A percentile compares a stretch with the other conserved stretches of the same genome.
Evolutionary conservation across 37 sponge, comb jelly and placozoan species (phyloP).

Genomic region (Hexactinellida sp.): DNA sequence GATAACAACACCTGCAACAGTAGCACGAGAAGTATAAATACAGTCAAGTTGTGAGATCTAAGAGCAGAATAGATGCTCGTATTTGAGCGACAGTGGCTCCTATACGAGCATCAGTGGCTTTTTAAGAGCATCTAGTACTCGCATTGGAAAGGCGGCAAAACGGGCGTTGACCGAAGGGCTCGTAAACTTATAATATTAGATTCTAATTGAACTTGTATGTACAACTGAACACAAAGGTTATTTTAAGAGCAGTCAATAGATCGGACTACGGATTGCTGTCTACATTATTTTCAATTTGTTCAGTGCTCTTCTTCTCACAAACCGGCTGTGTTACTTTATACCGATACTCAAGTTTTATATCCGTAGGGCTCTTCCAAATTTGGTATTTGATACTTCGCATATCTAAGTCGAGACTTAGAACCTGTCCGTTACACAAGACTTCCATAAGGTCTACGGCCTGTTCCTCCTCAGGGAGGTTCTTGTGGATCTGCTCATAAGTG

Average conservation of each 20-base stretch:
- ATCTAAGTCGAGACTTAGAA: conserved; percentile 60
- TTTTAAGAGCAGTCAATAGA: background rate
- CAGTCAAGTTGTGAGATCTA: too few species aligned
- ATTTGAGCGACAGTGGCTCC: too few species aligned
- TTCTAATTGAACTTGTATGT: background rate
- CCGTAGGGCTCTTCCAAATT: conserved; percentile 80
- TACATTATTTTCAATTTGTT: background rate
- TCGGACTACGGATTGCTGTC: background rate
- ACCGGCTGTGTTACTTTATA: background rate
- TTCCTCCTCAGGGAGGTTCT: background rate
- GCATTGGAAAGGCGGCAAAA: too few species aligned
- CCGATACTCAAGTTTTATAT: conserved; percentile 55
- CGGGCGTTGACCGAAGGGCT: too few species aligned
- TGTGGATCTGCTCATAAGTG: background rate
- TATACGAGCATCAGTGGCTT: too few species aligned
- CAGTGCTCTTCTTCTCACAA: background rate
- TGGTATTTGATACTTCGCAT: conserved; percentile 68
- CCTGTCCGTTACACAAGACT: conserved; percentile 33
- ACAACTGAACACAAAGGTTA: background rate
- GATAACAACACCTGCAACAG: too few species aligned
- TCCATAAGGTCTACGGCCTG: conserved; percentile 10
- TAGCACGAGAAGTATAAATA: too few species aligned
- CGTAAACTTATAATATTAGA: too few species aligned
- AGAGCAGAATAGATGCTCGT: too few species aligned
- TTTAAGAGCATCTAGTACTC: too few species aligned